These are phyloP conservation scores for Ctenochaetus hawaiiensis DNA, from an alignment of 2,797 vertebrate genomes.

Conservation along the genomic window DNA sequence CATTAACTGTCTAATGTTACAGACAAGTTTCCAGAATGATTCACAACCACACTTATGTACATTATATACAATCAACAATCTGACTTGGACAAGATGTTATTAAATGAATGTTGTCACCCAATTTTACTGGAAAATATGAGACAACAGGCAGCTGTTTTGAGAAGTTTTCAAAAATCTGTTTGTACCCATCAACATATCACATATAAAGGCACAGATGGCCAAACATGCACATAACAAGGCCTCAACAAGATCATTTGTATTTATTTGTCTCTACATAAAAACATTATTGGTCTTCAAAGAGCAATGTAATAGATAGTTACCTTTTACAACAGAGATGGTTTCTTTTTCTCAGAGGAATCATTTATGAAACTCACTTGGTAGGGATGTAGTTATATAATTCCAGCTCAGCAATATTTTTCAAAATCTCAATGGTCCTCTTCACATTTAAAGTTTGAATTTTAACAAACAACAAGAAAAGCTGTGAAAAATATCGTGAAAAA, in stretches of 20 bases:
- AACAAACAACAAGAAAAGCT: conserved; percentile 21
- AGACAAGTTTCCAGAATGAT: conserved; percentile 22
- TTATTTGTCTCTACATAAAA: conserved; percentile 30
- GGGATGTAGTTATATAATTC: not conserved
- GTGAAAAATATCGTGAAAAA: conserved; percentile 18
- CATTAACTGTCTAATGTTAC: conserved; percentile 38
- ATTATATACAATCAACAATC: conserved; percentile 13
- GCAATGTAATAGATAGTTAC: not conserved
- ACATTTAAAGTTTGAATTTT: conserved; percentile 38
- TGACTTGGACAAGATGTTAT: not conserved
- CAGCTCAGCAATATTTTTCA: conserved; percentile 1
- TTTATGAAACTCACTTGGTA: conserved; percentile 21
- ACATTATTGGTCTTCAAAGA: conserved; percentile 44
- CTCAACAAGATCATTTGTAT: conserved; percentile 28
- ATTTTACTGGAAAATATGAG: conserved; percentile 11
- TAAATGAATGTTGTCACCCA: not conserved
- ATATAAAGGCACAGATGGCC: conserved; percentile 43
- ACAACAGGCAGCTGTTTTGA: conserved; percentile 6
- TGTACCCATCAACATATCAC: conserved; percentile 16
- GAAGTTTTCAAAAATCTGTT: not conserved
- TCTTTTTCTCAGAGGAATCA: conserved; percentile 64
- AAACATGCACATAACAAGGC: conserved; percentile 40
- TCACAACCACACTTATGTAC: conserved; percentile 16
- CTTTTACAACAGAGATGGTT: conserved; percentile 14
- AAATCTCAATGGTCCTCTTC: conserved; percentile 58